Percentiles rank a stretch among this genome's conserved stretches.
phyloP scores from a whole-genome alignment of 2,888 invertebrate species.

The Lutraria lutraria region DNA sequence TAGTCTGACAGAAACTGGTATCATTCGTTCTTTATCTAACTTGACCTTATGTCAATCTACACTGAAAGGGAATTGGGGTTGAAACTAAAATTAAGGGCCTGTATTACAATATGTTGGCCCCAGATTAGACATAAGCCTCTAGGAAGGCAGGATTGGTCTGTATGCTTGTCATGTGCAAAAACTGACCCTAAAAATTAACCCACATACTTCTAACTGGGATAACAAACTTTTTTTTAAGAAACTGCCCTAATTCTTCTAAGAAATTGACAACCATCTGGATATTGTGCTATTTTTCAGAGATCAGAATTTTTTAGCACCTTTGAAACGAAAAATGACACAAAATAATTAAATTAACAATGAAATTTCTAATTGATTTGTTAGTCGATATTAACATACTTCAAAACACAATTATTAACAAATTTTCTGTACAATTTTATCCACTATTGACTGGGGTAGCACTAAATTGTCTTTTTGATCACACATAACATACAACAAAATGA shows the following conservation, averaged over 20 bases:
- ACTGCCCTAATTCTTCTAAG: neutral
- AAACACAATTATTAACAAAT: conserved; percentile 15
- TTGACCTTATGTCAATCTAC: neutral
- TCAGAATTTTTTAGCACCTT: conserved; percentile 42
- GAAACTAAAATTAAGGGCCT: neutral
- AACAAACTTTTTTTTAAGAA: neutral
- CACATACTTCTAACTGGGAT: neutral
- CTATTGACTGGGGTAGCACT: conserved; percentile 48
- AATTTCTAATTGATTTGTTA: neutral
- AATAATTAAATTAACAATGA: conserved; percentile 5
- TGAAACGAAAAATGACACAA: conserved; percentile 31
- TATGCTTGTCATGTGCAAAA: too few relatives aligned
- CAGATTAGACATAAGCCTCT: too few relatives aligned
- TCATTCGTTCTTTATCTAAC: neutral
- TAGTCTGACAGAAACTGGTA: neutral
- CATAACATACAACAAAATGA: conserved; percentile 7
- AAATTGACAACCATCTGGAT: neutral
- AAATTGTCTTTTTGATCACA: conserved; percentile 16
- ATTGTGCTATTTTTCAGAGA: conserved; percentile 28
- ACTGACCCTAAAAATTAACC: neutral
- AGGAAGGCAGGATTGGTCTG: too few relatives aligned
- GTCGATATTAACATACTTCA: neutral
- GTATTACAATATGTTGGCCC: neutral
- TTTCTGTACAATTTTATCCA: conserved; percentile 43
- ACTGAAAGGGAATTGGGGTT: neutral